Evolutionary conservation across 2,797 vertebrate genomes (phyloP).

Genomic region (Eidolon dupreanum): DNA sequence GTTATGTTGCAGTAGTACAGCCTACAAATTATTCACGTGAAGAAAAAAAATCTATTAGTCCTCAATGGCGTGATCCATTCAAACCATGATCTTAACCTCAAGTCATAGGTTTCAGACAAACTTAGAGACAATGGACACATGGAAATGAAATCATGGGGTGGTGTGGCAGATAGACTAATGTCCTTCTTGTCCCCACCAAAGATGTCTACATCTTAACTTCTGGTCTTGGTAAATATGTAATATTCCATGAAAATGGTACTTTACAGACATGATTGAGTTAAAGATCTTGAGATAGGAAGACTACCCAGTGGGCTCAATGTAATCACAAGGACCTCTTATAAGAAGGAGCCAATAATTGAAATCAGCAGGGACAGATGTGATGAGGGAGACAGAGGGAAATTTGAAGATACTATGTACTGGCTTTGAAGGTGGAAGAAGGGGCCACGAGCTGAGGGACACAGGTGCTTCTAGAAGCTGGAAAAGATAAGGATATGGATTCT

Average conservation of each 20-base stretch:
- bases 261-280: neutral
- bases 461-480: neutral
- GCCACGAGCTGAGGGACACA: neutral
- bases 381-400: neutral
- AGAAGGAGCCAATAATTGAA: neutral
- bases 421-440: neutral
- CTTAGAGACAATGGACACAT: neutral
- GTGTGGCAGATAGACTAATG: neutral
- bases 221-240: neutral
- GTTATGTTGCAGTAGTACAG: slow-evolving; percentile 20
- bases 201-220: neutral
- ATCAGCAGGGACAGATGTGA: neutral
- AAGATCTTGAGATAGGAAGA: neutral
- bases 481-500: neutral
- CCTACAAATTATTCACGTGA: neutral
- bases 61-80: accelerated
- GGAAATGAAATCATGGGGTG: neutral
- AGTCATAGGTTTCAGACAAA: neutral
- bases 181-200: neutral
- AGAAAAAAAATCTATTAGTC: neutral
- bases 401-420: neutral
- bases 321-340: neutral
- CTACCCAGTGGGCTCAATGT: neutral
- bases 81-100: neutral
- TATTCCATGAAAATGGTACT: neutral